These are phyloP conservation scores for Alloscopus bannaensis DNA, from an alignment of 2,888 invertebrate species.

Conservation along the genomic window DNA sequence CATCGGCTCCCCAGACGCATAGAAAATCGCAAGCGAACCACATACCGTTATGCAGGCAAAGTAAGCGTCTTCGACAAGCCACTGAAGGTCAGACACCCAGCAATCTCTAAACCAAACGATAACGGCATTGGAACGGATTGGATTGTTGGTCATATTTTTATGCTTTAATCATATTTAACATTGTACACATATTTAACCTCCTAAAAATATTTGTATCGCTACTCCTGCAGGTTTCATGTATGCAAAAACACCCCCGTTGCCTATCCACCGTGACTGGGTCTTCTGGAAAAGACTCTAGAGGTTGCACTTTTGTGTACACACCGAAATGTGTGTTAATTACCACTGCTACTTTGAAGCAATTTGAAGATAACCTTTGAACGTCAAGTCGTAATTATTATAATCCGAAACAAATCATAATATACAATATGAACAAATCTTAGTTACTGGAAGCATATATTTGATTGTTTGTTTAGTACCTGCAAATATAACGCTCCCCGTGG, in stretches of 20 bases:
- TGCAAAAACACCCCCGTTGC: conserved; percentile 22
- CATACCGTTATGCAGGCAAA: conserved; percentile 47
- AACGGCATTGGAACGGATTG: too few relatives aligned
- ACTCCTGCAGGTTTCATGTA: too few relatives aligned
- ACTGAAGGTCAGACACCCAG: conserved; percentile 32
- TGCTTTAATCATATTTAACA: too few relatives aligned
- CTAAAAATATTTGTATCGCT: neutral
- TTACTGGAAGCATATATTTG: too few relatives aligned
- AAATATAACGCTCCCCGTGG: too few relatives aligned
- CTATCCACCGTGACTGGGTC: conserved; percentile 22
- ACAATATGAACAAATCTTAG: too few relatives aligned
- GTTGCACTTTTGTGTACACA: conserved; percentile 31
- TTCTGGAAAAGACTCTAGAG: neutral
- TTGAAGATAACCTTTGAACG: conserved; percentile 31
- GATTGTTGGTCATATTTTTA: too few relatives aligned
- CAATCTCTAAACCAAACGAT: conserved; percentile 14
- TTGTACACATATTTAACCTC: too few relatives aligned
- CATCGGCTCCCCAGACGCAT: conserved; percentile 47
- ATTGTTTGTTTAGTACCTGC: too few relatives aligned
- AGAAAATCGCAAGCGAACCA: conserved; percentile 44
- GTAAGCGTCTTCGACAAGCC: conserved; percentile 54
- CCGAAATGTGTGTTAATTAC: conserved; percentile 44
- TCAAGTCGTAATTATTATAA: too few relatives aligned
- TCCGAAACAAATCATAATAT: too few relatives aligned
- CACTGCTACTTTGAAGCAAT: conserved; percentile 41